A percentile compares a stretch with the other conserved stretches of the same genome.
phyloP scores from a whole-genome alignment of 2,888 invertebrate genomes.

The Agrotis puta region DNA sequence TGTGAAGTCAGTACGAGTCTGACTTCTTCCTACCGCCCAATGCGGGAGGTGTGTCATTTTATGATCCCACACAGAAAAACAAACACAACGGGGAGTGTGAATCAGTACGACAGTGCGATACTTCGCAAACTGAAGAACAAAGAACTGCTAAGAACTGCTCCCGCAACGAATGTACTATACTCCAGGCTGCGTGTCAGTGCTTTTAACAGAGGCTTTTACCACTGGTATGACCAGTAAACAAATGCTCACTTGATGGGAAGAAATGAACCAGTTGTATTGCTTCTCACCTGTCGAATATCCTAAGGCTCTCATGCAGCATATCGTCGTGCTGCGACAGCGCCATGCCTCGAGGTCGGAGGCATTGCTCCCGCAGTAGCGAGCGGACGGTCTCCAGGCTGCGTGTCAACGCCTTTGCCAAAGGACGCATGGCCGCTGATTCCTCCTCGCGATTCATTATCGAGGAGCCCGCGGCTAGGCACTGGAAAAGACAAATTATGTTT shows the following conservation, averaged over 20 bases:
- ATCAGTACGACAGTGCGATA: neutral
- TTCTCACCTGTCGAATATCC: slow-evolving; percentile 88
- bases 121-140: too few relatives aligned
- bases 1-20: too few relatives aligned
- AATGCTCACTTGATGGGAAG: neutral
- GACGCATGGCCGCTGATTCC: slow-evolving; percentile 99
- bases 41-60: too few relatives aligned
- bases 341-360: slow-evolving; percentile 92
- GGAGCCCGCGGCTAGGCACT: slow-evolving; percentile 99
- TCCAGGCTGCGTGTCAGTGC: neutral
- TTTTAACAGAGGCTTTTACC: neutral
- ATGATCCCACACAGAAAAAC: too few relatives aligned
- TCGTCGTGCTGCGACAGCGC: slow-evolving; percentile 91
- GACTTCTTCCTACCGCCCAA: too few relatives aligned
- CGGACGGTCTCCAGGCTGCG: slow-evolving; percentile 98
- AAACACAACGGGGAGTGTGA: neutral
- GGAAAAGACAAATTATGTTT: slow-evolving; percentile 73
- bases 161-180: neutral
- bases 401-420: slow-evolving; percentile 98
- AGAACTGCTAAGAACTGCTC: too few relatives aligned
- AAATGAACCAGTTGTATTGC: too few relatives aligned
- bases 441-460: slow-evolving; percentile 99
- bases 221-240: too few relatives aligned
- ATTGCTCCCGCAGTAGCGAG: slow-evolving; percentile 97
- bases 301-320: slow-evolving; percentile 95